Percentiles rank a stretch among this genome's conserved stretches.
phyloP scores from a whole-genome alignment of 2,797 vertebrate genomes.

The Novumbra hubbsi region DNA sequence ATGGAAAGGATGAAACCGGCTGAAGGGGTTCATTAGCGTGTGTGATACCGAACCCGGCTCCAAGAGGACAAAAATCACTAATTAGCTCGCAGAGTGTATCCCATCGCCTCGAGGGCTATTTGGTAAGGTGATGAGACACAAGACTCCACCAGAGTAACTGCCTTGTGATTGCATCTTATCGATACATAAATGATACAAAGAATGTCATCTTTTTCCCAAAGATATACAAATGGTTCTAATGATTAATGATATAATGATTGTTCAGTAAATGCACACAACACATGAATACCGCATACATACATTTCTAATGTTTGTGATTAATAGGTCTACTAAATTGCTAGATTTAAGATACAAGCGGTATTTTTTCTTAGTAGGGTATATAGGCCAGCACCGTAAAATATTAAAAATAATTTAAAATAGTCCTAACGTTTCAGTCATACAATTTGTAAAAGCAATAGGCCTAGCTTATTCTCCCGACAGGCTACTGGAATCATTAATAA shows the following conservation, averaged over 20 bases:
- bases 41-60: conserved; percentile 78
- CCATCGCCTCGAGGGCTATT: conserved; percentile 82
- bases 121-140: conserved; percentile 64
- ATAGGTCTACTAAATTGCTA: no score
- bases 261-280: background rate
- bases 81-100: conserved; percentile 85
- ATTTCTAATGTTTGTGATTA: background rate
- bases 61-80: conserved; percentile 96
- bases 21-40: conserved; percentile 92
- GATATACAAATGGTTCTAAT: background rate
- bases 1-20: conserved; percentile 79
- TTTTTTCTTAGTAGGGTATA: background rate
- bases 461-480: background rate
- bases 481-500: background rate
- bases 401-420: no score
- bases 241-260: background rate
- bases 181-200: conserved; percentile 24
- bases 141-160: conserved; percentile 28
- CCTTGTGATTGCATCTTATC: conserved; percentile 32
- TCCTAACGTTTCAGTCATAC: no score
- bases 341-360: background rate
- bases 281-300: background rate
- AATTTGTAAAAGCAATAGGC: background rate
- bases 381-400: background rate
- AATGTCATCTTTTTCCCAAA: background rate